A percentile compares a stretch with the other conserved stretches of the same genome.
phyloP scores from a whole-genome alignment of 1,140 invertebrate species.

The Eurytemora carolleeae region DNA sequence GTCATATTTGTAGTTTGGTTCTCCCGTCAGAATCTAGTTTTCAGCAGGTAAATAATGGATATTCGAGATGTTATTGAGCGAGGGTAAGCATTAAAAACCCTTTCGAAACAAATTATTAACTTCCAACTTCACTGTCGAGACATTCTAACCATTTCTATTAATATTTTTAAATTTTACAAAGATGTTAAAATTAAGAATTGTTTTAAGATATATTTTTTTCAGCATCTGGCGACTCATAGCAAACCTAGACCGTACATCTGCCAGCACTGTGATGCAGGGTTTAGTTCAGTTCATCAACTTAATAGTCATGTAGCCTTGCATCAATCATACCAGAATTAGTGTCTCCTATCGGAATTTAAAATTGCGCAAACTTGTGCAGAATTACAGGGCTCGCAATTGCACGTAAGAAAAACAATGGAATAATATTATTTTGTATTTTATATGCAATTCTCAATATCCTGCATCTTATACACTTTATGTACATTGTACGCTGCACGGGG shows the following conservation, averaged over 20 bases:
- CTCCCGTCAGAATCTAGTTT: not conserved
- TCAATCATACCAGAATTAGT: not conserved
- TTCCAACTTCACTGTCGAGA: not conserved
- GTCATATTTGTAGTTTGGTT: too few species aligned
- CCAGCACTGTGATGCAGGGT: slow-evolving; percentile 24
- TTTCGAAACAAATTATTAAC: not conserved
- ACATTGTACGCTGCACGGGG: too few species aligned
- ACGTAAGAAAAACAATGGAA: too few species aligned
- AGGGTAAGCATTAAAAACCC: not conserved
- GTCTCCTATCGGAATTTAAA: too few species aligned
- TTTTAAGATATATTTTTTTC: slow-evolving; percentile 11
- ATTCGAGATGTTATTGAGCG: not conserved
- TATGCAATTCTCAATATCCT: too few species aligned
- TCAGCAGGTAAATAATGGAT: not conserved
- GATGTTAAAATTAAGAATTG: not conserved
- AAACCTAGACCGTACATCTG: slow-evolving; percentile 23
- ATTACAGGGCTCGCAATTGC: too few species aligned
- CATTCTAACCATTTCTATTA: not conserved
- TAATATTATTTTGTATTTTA: too few species aligned
- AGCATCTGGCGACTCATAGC: slow-evolving; percentile 23
- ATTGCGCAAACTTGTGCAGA: too few species aligned
- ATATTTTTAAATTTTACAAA: not conserved
- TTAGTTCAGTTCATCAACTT: slow-evolving; percentile 21
- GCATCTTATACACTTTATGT: too few species aligned
- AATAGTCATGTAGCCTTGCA: slow-evolving; percentile 21